Base-by-base conservation (phyloP, 2,888 invertebrate genomes). In the Eristalis arbustorum region DNA sequence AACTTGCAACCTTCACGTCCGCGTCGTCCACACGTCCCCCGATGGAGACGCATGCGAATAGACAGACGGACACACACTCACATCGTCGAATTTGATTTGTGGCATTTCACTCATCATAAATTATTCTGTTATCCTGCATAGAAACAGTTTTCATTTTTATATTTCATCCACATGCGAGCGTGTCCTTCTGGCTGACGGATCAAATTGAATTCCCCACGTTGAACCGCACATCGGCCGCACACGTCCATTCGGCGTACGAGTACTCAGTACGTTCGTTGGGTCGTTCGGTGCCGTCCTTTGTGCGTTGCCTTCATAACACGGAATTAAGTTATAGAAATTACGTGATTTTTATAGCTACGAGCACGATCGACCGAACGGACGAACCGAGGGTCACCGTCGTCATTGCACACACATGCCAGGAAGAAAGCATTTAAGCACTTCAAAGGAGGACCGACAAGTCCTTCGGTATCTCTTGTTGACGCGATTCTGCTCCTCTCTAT, bases 321-420 rank as follows among this genome's bases (percentile, higher is more conserved):
- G 75, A 87, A 87, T 87, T 83, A 75, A 87, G 87, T 87, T 87
- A 87, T 87, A 87, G 87, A 87, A 83, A 83, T 87, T 87, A 87
- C 87, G 87, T 87, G 87, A 87, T 87, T 87, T 87, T 87, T 82
- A 79, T 87, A 74, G 75, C 83, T 79, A 83, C 61, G 28, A 75
- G 75, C 75, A 75, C 18, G 49, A 49, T 49, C 49, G 25, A 59
- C 59, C 59, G 68, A n/a, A n/a, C n/a, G n/a, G n/a, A n/a, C n/a
- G n/a, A n/a, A n/a, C n/a, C 23, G 14, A 78, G 81, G 84, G 84
- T 73, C 68, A 62, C 79, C 66, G 56, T 25, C 59, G 25, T 25
- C 64, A 67, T 42, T 61, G 68, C 68, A 49, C 34, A 82, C 77
- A 74, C 49, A 83, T 75, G 87, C 63, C 74, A 77, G 67, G 67